phyloP scores from a whole-genome alignment of 2,797 vertebrate species.

The Sebastes miniatus region DNA sequence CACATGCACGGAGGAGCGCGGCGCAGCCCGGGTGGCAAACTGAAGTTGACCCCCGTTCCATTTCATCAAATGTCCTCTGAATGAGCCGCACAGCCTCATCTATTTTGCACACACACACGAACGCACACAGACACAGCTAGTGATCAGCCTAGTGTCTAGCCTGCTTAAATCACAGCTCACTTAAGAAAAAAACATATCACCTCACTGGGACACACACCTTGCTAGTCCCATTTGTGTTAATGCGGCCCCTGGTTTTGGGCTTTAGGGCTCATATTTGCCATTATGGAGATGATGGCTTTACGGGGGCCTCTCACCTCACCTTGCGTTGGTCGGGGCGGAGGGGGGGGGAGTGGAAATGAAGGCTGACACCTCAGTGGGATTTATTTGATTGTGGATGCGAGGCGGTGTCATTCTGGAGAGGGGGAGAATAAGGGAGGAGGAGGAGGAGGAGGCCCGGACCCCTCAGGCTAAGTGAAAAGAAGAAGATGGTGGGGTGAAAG shows the following conservation, averaged over 20 bases:
- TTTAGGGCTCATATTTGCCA: slow-evolving; percentile 80
- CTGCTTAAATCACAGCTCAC: slow-evolving; percentile 81
- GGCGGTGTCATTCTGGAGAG: slow-evolving; percentile 75
- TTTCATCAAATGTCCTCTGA: slow-evolving; percentile 82
- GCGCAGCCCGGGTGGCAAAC: slow-evolving; percentile 75
- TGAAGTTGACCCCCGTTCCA: slow-evolving; percentile 82
- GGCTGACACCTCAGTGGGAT: slow-evolving; percentile 79
- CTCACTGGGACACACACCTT: slow-evolving; percentile 44
- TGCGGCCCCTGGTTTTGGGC: slow-evolving; percentile 70
- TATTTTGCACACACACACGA: slow-evolving; percentile 52
- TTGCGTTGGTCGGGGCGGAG: slow-evolving; percentile 60
- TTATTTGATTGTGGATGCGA: slow-evolving; percentile 84
- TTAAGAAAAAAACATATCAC: slow-evolving; percentile 75
- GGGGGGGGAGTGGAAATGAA: slow-evolving; percentile 73
- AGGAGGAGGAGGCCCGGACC: slow-evolving; percentile 21
- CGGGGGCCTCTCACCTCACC: slow-evolving; percentile 72
- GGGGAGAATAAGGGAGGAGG: slow-evolving; percentile 9
- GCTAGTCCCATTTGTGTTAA: slow-evolving; percentile 76
- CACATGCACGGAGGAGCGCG: slow-evolving; percentile 34
- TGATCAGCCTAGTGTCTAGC: slow-evolving; percentile 78
- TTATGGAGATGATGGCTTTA: slow-evolving; percentile 84
- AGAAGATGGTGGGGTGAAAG: slow-evolving; percentile 44
- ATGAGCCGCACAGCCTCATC: slow-evolving; percentile 72
- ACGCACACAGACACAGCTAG: slow-evolving; percentile 33
- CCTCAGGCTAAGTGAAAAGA: slow-evolving; percentile 62